A percentile compares a stretch with the other conserved stretches of the same genome.
phyloP scores from a whole-genome alignment of 2,113 vertebrate genomes.

The Anhinga anhinga region DNA sequence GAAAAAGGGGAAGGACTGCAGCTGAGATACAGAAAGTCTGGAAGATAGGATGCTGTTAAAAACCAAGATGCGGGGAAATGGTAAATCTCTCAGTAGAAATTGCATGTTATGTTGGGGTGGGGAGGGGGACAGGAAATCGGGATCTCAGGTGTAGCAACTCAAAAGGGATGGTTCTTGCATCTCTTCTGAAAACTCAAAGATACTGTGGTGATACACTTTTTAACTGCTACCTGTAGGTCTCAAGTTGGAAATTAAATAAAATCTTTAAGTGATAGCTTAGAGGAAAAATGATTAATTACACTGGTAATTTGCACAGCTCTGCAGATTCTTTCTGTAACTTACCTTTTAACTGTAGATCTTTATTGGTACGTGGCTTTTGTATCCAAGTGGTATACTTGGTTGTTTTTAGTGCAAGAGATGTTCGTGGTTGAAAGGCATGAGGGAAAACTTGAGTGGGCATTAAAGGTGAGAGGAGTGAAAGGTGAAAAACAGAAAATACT shows the following conservation, averaged over 20 bases:
- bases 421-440: not conserved
- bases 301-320: not conserved
- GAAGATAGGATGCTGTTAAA: not conserved
- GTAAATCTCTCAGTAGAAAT: not conserved
- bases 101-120: accelerated
- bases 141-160: not conserved
- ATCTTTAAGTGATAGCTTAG: not conserved
- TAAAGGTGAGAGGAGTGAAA: not conserved
- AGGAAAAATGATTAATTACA: not conserved
- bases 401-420: not conserved
- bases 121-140: not conserved
- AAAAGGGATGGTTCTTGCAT: not conserved
- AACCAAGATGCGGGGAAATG: not conserved
- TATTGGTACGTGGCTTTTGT: not conserved
- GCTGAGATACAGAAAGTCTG: not conserved
- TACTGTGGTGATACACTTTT: not conserved
- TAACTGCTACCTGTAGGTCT: not conserved
- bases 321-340: not conserved
- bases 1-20: not conserved
- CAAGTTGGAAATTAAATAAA: not conserved
- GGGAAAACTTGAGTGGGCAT: not conserved
- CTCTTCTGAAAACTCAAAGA: not conserved
- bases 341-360: not conserved
- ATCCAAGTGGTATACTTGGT: not conserved
- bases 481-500: not conserved